Evolutionary conservation across 2,888 invertebrate genomes (phyloP), one percentile per base, ranked within the genome.

Genomic region (Theristus sp.): DNA sequence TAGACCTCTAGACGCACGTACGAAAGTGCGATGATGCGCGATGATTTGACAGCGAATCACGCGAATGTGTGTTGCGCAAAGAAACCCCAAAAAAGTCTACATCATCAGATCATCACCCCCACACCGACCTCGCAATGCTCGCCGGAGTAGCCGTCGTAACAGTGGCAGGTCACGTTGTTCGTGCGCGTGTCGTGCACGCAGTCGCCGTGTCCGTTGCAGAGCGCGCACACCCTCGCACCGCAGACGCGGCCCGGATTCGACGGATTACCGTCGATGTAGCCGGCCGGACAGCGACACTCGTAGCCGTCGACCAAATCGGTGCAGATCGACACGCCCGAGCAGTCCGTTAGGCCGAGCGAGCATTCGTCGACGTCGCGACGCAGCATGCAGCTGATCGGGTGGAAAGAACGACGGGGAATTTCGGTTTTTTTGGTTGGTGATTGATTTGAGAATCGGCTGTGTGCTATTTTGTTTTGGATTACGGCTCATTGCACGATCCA

Each of bases 341-440:
- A 73, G 61, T 73, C 71, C 56, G 69, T 70, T 56, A 73, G 63
- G 27, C 72, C 73, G 10, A 73, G 67, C 17, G 68, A 68, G 61
- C 73, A 73, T 60, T 72, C 72, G 62, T 73, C 69, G 13, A 73
- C 68, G 61, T 73, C 73, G 25, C 65, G 57, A 10, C 66, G 60
- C 56, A 66, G 65, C 65, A 72, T 65, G 61, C 72, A 72, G 27
- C 66, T 58, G 20, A 67, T 64, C 58, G 69, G 68, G 26, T 10
- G 22, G 46, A 22, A 22, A 22, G 46, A 10, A 46, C 13, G 13
- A 22, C 13, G 46, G 46, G 46, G 10, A 22, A 22, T 46, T 46
- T 10, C 13, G 46, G 46, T 10, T 10, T 10, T 10, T 10, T 10
- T 10, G 46, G 46, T 46, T 46, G 46, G 46, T 22, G 22, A 17